Conservation (phyloP, 2,888 invertebrate genomes). For the Diarsia mendica region DNA sequence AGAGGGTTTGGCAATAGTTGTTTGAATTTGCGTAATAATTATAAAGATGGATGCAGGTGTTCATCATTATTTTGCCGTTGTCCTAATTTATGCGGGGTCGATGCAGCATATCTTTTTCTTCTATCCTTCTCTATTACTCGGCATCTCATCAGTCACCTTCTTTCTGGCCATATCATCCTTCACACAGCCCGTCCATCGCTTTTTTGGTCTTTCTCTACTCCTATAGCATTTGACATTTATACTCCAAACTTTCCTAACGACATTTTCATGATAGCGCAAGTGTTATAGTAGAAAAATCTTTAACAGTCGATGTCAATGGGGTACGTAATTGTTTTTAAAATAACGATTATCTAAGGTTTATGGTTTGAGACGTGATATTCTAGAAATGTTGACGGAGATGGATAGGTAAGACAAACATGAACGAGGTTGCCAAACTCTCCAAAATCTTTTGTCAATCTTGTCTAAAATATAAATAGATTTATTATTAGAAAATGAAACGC, state of each 20-base stretch:
- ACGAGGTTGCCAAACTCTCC: too few relatives aligned
- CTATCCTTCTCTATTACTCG: not conserved
- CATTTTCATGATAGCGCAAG: not conserved
- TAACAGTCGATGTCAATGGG: not conserved
- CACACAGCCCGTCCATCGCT: not conserved
- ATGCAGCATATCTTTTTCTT: not conserved
- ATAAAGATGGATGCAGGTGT: not conserved
- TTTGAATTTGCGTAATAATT: conserved; percentile 2
- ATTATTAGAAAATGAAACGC: too few relatives aligned
- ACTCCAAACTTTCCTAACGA: not conserved
- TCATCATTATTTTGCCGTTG: not conserved
- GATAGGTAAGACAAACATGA: too few relatives aligned
- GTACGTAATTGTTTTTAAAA: not conserved
- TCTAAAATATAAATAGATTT: too few relatives aligned
- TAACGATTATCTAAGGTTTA: too few relatives aligned
- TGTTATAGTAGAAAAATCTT: not conserved
- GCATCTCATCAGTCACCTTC: not conserved
- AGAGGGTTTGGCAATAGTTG: not conserved
- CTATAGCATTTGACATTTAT: too few relatives aligned
- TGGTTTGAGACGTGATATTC: too few relatives aligned
- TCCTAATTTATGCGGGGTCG: not conserved
- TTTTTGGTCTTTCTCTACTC: too few relatives aligned
- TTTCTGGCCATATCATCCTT: not conserved
- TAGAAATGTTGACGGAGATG: too few relatives aligned
- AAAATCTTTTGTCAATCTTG: too few relatives aligned